Evolutionary conservation across 2,113 vertebrate species (phyloP).

Genomic region (Amphilophus citrinellus): DNA sequence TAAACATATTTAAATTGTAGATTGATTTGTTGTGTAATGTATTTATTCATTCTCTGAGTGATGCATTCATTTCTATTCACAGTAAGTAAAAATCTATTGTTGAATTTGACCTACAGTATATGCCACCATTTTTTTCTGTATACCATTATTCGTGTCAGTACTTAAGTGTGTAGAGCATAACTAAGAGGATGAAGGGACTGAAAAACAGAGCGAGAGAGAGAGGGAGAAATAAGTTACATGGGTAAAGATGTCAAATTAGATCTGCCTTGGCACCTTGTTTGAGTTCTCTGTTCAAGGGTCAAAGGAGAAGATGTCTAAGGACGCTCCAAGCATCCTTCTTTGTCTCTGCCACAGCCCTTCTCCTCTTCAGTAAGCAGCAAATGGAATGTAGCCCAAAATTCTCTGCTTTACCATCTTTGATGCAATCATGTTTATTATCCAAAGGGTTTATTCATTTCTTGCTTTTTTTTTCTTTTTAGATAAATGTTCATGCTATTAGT

Average conservation of each 20-base stretch:
- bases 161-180: not conserved
- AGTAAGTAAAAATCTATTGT: slow-evolving; percentile 55
- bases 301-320: slow-evolving; percentile 11
- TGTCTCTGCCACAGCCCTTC: not conserved
- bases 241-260: slow-evolving; percentile 42
- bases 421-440: not conserved
- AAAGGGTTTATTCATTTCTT: not conserved
- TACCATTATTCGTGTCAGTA: slow-evolving; percentile 12
- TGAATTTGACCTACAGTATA: slow-evolving; percentile 43
- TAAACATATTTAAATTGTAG: not conserved
- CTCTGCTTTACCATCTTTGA: not conserved
- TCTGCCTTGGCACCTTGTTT: slow-evolving; percentile 35
- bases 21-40: not conserved
- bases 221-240: not conserved
- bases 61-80: slow-evolving; percentile 41
- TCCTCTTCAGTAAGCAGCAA: slow-evolving; percentile 24
- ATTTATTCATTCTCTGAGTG: slow-evolving; percentile 16
- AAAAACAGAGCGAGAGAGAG: not conserved
- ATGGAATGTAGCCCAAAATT: slow-evolving; percentile 43
- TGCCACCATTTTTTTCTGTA: slow-evolving; percentile 35
- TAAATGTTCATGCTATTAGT: not conserved
- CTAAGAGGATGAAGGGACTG: not conserved
- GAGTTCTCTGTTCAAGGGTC: not conserved
- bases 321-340: slow-evolving; percentile 37
- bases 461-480: not conserved